Evolutionary conservation across 2,113 vertebrate genomes (phyloP).

Genomic region (Paralichthys olivaceus): DNA sequence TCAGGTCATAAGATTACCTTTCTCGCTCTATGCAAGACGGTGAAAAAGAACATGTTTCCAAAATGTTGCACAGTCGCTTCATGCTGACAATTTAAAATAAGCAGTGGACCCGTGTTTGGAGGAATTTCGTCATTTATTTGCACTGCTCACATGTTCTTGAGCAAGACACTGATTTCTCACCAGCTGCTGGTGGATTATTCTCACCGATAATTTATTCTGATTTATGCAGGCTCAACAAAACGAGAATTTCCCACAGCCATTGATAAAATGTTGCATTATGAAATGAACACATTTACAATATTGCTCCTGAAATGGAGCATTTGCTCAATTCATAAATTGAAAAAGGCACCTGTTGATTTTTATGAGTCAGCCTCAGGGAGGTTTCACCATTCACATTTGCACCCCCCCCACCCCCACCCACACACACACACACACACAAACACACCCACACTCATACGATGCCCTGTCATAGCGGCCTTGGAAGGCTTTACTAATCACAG

Average conservation of each 20-base stretch:
- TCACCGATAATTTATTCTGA: conserved; percentile 6
- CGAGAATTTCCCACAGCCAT: conserved; percentile 29
- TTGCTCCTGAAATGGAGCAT: conserved; percentile 35
- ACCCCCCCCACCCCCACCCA: conserved; percentile 11
- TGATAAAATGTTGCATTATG: conserved; percentile 45
- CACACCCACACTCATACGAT: conserved; percentile 21
- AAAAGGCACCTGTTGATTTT: conserved; percentile 58
- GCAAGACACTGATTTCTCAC: conserved; percentile 31
- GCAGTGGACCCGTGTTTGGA: conserved; percentile 15
- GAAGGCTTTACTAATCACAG: conserved; percentile 79
- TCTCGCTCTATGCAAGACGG: too few relatives aligned
- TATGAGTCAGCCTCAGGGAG: conserved; percentile 17
- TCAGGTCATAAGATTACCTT: too few relatives aligned
- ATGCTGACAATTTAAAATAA: neutral
- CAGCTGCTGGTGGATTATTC: conserved; percentile 12
- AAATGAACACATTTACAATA: conserved; percentile 40
- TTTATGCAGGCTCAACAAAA: neutral
- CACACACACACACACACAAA: conserved; percentile 13
- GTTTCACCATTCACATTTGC: conserved; percentile 26
- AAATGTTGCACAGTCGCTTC: neutral
- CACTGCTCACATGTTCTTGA: conserved; percentile 31
- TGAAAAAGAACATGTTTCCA: neutral
- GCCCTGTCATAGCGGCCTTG: conserved; percentile 68
- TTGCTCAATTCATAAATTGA: conserved; percentile 29
- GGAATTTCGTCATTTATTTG: conserved; percentile 25